Evolutionary conservation across 2,113 vertebrate genomes (phyloP).

Genomic region (Zootoca vivipara): DNA sequence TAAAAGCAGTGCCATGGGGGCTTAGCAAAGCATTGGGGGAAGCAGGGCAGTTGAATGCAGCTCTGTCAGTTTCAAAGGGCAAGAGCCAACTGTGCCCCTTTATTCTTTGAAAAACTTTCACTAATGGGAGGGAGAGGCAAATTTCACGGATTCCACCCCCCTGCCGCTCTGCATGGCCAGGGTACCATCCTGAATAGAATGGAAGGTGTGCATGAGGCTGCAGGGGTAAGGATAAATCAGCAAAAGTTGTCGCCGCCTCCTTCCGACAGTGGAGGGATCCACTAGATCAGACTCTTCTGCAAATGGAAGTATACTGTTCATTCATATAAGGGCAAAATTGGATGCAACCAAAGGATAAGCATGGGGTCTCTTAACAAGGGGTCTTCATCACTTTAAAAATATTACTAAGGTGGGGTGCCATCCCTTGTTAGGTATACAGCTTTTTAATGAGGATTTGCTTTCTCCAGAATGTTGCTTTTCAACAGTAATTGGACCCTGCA

Average conservation of each 20-base stretch:
- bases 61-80: not conserved
- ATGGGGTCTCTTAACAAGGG: not conserved
- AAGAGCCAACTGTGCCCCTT: too few species aligned
- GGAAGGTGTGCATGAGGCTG: not conserved
- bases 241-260: too few species aligned
- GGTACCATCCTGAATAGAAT: not conserved
- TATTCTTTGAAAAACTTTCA: too few species aligned
- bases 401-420: not conserved
- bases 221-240: too few species aligned
- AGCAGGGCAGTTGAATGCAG: not conserved
- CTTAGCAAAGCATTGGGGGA: not conserved
- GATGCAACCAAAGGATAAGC: not conserved
- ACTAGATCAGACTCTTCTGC: too few species aligned
- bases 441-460: constrained; percentile 31
- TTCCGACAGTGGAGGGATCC: too few species aligned
- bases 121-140: too few species aligned
- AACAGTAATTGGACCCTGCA: not conserved
- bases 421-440: not conserved
- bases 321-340: too few species aligned
- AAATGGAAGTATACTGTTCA: too few species aligned
- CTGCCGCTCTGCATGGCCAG: not conserved
- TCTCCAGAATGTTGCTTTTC: not conserved
- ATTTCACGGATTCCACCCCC: too few species aligned
- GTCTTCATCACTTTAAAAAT: not conserved
- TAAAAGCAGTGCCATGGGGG: not conserved